Base-by-base conservation (phyloP, 1,140 invertebrate species). In the Anthonomus grandis region DNA sequence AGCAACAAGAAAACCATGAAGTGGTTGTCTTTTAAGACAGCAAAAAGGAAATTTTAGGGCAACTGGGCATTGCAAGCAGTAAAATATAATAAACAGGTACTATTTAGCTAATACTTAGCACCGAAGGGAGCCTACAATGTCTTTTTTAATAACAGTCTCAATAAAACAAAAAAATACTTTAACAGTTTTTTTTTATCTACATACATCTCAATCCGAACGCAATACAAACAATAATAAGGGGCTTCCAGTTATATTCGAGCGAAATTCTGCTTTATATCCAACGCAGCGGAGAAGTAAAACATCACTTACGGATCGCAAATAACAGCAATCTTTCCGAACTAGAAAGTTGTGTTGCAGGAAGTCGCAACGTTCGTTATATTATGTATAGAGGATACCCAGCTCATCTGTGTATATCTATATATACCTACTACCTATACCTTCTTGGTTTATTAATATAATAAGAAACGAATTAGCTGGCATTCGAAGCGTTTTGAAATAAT, bases 381-480 rank as follows among this genome's bases (percentile, higher is more conserved):
- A 48, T 48, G 19, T 47, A 46, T 44, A 56, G 54, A 36, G 49
- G 48, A 56, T 41, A 56, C 48, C 54, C 41, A 21, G 54, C 44
- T 56, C 45, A 6, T 48, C 42, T 47, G 27, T 44, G 15, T 49
- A 9, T 49, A 22, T 38, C 22, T 48, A 47, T 56, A 36, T n/a
- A n/a, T n/a, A n/a, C n/a, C n/a, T n/a, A n/a, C n/a, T n/a, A n/a
- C n/a, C n/a, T n/a, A n/a, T n/a, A n/a, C n/a, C n/a, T n/a, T n/a
- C n/a, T n/a, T n/a, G 21, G 45, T 56, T 48, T 56, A 56, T 56
- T 56, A 56, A 56, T 56, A 48, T 56, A 56, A 56, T 56, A 46
- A 48, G 54, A 48, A 27, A 48, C 44, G 42, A 56, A 56, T 56
- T 56, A 56, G 34, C 42, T 21, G 31, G 44, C 21, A 56, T 56